Percentiles rank a stretch among this genome's conserved stretches.
Conservation (phyloP, 2,797 vertebrate species). For the Adrianichthys oophorus region DNA sequence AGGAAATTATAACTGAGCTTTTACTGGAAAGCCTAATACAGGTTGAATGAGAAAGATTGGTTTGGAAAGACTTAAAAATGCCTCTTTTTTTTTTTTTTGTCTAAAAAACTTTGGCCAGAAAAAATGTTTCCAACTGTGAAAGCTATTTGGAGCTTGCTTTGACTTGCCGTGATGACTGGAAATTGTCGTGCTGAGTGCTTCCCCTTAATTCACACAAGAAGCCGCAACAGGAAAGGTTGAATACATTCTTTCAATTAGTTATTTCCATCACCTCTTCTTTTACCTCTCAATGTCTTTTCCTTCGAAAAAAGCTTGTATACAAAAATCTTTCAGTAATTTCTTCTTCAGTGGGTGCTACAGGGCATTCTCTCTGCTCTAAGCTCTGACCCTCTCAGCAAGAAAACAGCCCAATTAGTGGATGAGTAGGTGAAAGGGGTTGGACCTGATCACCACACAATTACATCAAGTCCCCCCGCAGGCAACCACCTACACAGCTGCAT, state of each 20-base stretch:
- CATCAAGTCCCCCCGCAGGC: conserved; percentile 42
- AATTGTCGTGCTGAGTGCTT: conserved; percentile 44
- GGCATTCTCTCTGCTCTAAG: conserved; percentile 31
- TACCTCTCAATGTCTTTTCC: conserved; percentile 2
- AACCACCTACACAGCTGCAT: conserved; percentile 46
- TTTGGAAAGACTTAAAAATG: conserved; percentile 53
- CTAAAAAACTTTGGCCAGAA: no score
- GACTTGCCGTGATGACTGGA: conserved; percentile 38
- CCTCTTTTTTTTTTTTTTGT: conserved; percentile 24
- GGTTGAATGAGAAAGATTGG: conserved; percentile 31
- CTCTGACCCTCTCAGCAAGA: conserved; percentile 50
- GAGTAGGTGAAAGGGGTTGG: conserved; percentile 48
- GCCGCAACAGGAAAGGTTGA: conserved; percentile 16
- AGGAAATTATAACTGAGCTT: conserved; percentile 51
- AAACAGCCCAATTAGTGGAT: conserved; percentile 66
- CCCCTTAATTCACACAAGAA: conserved; percentile 28
- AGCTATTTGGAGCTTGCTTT: conserved; percentile 52
- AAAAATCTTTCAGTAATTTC: conserved; percentile 16
- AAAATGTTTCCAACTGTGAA: conserved; percentile 5
- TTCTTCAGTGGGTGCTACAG: conserved; percentile 18
- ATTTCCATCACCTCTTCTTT: conserved; percentile 12
- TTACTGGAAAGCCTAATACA: conserved; percentile 45
- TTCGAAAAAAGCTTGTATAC: conserved; percentile 18
- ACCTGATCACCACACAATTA: conserved; percentile 56
- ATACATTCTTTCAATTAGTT: conserved; percentile 48